Evolutionary conservation across 1,140 invertebrate genomes (phyloP), one percentile per base, ranked within the genome.

Genomic region (Dufourea novaeangliae): DNA sequence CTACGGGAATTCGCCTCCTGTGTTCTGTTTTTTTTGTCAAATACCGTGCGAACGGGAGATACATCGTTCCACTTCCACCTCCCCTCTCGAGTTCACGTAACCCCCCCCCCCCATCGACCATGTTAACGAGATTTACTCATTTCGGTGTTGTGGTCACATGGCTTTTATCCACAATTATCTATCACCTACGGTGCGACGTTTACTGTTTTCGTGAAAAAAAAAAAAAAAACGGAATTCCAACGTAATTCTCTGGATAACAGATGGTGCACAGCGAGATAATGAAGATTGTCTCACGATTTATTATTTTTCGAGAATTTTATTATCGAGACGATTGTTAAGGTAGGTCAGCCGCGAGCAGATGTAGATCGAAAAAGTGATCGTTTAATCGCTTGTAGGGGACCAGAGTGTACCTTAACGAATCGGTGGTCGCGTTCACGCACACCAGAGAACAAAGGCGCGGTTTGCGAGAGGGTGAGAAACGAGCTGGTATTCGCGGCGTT

Each of bases 401-500:
- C 20, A 29, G 27, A 41, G 27, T 22, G 8, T 25, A 14, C 3
- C 1, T 12, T 10, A 41, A 37, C 11, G 20, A 11, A 29, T 50
- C 22, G 20, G n/a, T n/a, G 70, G 70, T 44, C 46, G 6, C 20
- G 20, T 0, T 10, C 8, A 57, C 17, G 14, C 17, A 5, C 17
- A 29, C 14, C 2, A 12, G 12, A n/a, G 22, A n/a, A 25, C 37
- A 50, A 34, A 32, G 32, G 14, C 22, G 8, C 39, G 50, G 25
- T 44, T n/a, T 20, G 32, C 25, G n/a, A 11, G 14, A 37, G 27
- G 14, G 50, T 17, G 74, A 68, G 54, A 50, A 52, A 59, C 54
- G 50, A 64, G 39, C n/a, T 14, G 68, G 56, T 25, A 59, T 73
- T 62, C 56, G 69, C 73, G 75, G 50, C 64, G 66, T 79, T 74